Conservation (phyloP, 2,888 invertebrate genomes). For the Slavum lentiscoides region DNA sequence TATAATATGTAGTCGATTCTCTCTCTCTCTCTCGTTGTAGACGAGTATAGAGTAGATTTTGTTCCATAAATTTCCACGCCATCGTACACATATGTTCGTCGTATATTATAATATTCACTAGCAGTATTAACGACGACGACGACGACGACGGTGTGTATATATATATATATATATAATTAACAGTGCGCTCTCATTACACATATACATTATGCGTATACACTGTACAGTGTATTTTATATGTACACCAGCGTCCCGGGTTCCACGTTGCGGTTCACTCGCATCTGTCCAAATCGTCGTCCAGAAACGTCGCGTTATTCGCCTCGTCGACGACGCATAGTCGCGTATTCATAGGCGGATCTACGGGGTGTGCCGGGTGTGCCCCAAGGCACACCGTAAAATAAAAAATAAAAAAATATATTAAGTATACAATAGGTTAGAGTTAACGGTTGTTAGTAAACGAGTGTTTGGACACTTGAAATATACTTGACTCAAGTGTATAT, state of each 20-base stretch:
- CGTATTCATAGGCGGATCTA: too few relatives aligned
- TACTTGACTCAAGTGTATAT: too few relatives aligned
- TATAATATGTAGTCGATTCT: conserved; percentile 13
- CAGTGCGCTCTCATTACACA: conserved; percentile 35
- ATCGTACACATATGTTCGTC: conserved; percentile 9
- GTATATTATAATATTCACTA: too few relatives aligned
- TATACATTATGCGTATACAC: not conserved
- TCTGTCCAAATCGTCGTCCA: not conserved
- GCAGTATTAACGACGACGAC: too few relatives aligned
- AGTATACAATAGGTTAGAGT: too few relatives aligned
- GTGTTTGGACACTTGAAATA: too few relatives aligned
- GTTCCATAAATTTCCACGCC: conserved; percentile 30
- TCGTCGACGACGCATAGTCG: not conserved
- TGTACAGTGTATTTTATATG: not conserved
- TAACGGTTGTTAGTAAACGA: too few relatives aligned
- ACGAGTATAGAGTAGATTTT: conserved; percentile 12
- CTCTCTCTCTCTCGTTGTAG: not conserved
- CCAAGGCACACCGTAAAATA: too few relatives aligned
- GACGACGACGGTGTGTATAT: not conserved
- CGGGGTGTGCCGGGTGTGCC: too few relatives aligned
- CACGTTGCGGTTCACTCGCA: not conserved
- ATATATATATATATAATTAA: conserved; percentile 26
- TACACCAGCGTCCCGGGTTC: not conserved
- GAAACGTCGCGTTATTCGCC: not conserved
- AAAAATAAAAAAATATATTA: too few relatives aligned